Conservation (phyloP, 2,113 vertebrate genomes). For the Prionailurus viverrinus region DNA sequence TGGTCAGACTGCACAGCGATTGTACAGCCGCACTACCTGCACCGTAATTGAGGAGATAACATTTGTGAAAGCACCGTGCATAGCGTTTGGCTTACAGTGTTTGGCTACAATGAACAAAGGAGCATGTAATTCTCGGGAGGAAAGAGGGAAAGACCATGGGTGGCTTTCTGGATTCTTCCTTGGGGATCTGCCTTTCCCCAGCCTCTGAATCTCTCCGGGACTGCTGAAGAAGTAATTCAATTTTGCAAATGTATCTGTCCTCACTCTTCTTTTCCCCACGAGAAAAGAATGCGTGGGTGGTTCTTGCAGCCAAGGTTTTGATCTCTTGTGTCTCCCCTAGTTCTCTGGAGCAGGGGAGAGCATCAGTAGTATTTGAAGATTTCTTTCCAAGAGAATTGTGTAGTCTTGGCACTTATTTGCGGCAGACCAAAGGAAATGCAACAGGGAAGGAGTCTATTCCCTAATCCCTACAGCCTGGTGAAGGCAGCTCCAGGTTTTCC, state of each 20-base stretch:
- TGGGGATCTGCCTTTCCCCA: not conserved
- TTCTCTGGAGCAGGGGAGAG: not conserved
- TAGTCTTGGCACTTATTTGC: not conserved
- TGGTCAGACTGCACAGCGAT: too few relatives aligned
- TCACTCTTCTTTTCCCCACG: not conserved
- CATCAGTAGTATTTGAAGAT: not conserved
- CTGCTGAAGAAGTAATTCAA: not conserved
- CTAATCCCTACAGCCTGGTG: not conserved
- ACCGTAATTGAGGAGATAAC: not conserved
- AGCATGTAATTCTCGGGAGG: not conserved
- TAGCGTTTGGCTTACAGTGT: not conserved
- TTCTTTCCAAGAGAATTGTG: not conserved
- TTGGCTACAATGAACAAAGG: not conserved
- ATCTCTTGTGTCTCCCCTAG: not conserved
- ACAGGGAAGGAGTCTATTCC: not conserved
- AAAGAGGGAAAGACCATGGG: not conserved
- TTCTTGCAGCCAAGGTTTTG: not conserved
- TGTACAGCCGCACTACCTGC: not conserved
- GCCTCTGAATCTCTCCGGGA: not conserved
- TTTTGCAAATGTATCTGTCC: not conserved
- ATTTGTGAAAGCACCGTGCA: not conserved
- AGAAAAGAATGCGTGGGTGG: not conserved
- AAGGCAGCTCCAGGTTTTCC: not conserved
- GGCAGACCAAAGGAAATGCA: not conserved
- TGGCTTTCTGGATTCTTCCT: conserved; percentile 2